Percentiles rank a stretch among this genome's conserved stretches.
These are phyloP conservation scores for Microtus montanus DNA, from an alignment of 2,113 vertebrate genomes.

Conservation along the genomic window DNA sequence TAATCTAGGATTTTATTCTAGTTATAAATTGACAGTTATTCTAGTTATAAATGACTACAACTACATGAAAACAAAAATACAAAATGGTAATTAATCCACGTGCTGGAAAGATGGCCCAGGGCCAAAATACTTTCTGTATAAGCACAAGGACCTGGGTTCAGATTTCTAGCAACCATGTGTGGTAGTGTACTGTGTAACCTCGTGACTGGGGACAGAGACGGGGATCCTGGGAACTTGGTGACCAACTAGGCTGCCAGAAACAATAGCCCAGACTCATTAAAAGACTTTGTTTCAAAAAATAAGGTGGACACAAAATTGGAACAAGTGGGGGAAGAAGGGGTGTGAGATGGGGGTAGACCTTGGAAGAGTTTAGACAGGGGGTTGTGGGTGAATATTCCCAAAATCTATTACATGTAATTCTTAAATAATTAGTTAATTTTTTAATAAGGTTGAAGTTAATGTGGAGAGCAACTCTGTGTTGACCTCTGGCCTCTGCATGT, in stretches of 20 bases:
- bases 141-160: too few relatives aligned
- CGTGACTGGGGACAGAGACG: background rate
- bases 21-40: background rate
- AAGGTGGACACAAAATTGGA: background rate
- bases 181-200: background rate
- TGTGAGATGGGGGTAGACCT: background rate
- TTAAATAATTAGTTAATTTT: background rate
- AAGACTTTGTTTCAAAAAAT: background rate
- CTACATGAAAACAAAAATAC: constrained; percentile 5
- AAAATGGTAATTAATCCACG: background rate
- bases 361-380: background rate
- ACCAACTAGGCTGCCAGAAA: background rate
- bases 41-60: background rate
- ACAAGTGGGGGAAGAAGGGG: too few relatives aligned
- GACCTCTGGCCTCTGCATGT: background rate
- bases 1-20: background rate
- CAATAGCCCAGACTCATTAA: background rate
- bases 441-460: background rate
- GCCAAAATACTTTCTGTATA: too few relatives aligned
- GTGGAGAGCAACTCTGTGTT: background rate
- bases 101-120: background rate
- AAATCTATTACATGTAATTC: background rate
- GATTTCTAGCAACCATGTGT: background rate
- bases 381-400: background rate
- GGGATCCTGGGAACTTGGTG: background rate